A percentile compares a stretch with the other conserved stretches of the same genome.
phyloP scores from a whole-genome alignment of 2,797 vertebrate genomes.

The Pempheris klunzingeri region DNA sequence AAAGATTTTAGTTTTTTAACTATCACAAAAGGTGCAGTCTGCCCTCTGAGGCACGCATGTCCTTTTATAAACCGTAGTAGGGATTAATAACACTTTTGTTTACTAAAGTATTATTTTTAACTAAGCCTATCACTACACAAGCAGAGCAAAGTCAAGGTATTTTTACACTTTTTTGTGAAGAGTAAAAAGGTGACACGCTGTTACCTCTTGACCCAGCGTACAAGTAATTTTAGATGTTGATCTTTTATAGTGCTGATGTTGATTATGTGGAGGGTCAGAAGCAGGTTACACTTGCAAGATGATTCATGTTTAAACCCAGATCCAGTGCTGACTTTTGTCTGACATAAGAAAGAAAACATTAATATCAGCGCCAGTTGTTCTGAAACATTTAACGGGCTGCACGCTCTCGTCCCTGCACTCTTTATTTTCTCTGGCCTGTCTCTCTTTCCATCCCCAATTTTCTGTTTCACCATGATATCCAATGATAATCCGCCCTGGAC shows the following conservation, averaged over 20 bases:
- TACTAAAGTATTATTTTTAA: slow-evolving; percentile 51
- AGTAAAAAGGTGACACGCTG: slow-evolving; percentile 25
- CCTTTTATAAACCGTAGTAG: slow-evolving; percentile 49
- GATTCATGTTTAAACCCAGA: slow-evolving; percentile 37
- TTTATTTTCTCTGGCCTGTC: slow-evolving; percentile 24
- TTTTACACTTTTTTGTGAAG: slow-evolving; percentile 20
- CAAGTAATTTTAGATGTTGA: slow-evolving; percentile 7
- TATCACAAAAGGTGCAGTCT: slow-evolving; percentile 69
- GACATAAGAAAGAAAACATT: slow-evolving; percentile 46
- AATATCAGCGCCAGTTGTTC: slow-evolving; percentile 52
- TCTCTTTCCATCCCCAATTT: slow-evolving; percentile 26
- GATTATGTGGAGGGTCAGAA: slow-evolving; percentile 3
- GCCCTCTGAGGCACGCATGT: slow-evolving; percentile 58
- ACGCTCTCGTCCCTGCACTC: slow-evolving; percentile 8
- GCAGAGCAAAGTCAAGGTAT: slow-evolving; percentile 6
- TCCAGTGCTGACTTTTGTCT: slow-evolving; percentile 17
- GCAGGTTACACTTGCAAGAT: neutral
- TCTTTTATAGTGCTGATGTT: slow-evolving; percentile 6
- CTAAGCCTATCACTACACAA: slow-evolving; percentile 26
- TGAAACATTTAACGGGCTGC: slow-evolving; percentile 51
- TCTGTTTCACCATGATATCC: slow-evolving; percentile 5
- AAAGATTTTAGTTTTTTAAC: slow-evolving; percentile 61
- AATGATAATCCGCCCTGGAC: slow-evolving; percentile 27
- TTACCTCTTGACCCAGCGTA: slow-evolving; percentile 7
- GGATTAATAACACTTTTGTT: slow-evolving; percentile 65